Percentiles rank a stretch among this genome's conserved stretches.
phyloP scores from a whole-genome alignment of 2,888 invertebrate species.

The Diaphora mendica region DNA sequence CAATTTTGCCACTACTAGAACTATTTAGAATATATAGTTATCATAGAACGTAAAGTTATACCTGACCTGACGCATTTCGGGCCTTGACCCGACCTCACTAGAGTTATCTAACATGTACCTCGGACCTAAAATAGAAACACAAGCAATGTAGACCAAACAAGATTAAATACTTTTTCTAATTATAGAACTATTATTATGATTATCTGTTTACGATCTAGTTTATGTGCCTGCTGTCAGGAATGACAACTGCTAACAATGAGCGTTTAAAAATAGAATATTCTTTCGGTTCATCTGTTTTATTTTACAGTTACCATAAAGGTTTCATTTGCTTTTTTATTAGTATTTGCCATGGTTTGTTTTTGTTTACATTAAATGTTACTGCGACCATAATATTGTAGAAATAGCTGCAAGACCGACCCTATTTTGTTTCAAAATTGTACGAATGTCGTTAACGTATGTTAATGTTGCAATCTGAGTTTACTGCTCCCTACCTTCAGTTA shows the following conservation, averaged over 20 bases:
- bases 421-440: slow-evolving; percentile 31
- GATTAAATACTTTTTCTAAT: slow-evolving; percentile 55
- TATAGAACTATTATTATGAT: slow-evolving; percentile 56
- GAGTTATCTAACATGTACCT: slow-evolving; percentile 53
- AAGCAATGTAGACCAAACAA: slow-evolving; percentile 51
- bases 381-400: slow-evolving; percentile 3
- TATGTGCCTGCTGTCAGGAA: slow-evolving; percentile 45
- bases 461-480: slow-evolving; percentile 27
- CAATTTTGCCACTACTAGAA: neutral
- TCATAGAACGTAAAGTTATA: too few species aligned
- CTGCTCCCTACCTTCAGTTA: slow-evolving; percentile 29
- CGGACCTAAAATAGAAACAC: slow-evolving; percentile 51
- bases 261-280: slow-evolving; percentile 25
- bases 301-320: slow-evolving; percentile 25
- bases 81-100: slow-evolving; percentile 52
- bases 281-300: slow-evolving; percentile 32
- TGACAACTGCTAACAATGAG: slow-evolving; percentile 26
- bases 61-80: slow-evolving; percentile 30
- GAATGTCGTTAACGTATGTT: neutral
- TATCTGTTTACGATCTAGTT: slow-evolving; percentile 49
- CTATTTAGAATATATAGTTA: neutral
- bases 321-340: slow-evolving; percentile 29
- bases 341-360: slow-evolving; percentile 11
- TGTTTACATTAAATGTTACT: slow-evolving; percentile 23
- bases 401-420: slow-evolving; percentile 11